Percentiles rank a stretch among this genome's conserved stretches.
These are phyloP conservation scores for Pomatostomus ruficeps DNA, from an alignment of 2,113 vertebrate species.

Conservation along the genomic window DNA sequence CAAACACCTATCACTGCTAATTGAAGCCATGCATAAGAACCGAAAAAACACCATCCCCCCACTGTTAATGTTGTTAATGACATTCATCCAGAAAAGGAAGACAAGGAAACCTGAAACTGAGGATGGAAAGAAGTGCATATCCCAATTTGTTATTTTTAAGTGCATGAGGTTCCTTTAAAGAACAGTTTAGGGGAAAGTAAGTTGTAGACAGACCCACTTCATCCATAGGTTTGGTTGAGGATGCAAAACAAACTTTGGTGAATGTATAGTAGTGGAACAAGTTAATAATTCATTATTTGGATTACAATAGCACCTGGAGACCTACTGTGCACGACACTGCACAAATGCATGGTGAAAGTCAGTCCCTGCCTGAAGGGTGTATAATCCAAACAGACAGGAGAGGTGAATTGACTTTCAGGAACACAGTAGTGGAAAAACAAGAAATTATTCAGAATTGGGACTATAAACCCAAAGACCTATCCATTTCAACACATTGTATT, in stretches of 20 bases:
- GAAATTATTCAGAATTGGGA: neutral
- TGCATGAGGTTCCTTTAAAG: neutral
- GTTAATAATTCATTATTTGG: neutral
- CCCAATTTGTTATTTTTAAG: neutral
- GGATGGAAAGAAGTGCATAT: neutral
- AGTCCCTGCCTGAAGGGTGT: neutral
- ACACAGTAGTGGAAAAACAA: neutral
- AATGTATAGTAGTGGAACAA: neutral
- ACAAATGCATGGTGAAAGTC: neutral
- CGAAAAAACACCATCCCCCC: neutral
- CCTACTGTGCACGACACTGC: neutral
- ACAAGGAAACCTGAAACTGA: neutral
- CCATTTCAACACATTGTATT: neutral
- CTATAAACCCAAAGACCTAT: neutral
- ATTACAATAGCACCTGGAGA: neutral
- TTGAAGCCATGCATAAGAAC: neutral
- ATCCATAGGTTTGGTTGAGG: neutral
- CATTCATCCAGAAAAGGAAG: neutral
- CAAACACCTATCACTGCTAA: neutral
- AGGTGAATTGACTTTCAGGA: neutral
- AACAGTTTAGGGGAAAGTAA: neutral
- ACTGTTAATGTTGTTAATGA: neutral
- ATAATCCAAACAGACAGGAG: neutral
- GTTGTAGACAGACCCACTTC: neutral
- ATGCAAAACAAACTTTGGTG: neutral